Conservation (phyloP, 2,113 vertebrate species). For the Antechinus stuartii region DNA sequence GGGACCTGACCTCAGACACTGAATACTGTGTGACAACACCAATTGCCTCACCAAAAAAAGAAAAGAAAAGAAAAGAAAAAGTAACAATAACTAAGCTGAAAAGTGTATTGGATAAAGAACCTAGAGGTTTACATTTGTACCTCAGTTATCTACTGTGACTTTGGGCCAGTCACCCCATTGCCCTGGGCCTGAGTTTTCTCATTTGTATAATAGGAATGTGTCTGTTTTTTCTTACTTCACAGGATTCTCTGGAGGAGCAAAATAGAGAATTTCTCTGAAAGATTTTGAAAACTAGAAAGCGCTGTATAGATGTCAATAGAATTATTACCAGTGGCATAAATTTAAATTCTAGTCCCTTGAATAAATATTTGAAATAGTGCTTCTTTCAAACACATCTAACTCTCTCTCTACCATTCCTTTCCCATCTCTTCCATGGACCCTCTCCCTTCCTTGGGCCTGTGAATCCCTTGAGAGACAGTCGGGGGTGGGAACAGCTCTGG, state of each 20-base stretch:
- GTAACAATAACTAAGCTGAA: not conserved
- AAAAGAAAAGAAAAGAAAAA: too few relatives aligned
- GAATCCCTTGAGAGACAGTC: not conserved
- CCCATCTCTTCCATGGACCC: not conserved
- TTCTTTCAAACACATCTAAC: not conserved
- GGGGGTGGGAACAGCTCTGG: not conserved
- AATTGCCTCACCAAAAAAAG: too few relatives aligned
- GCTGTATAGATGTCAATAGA: not conserved
- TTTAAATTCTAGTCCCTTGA: constrained; percentile 10
- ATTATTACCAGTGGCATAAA: not conserved
- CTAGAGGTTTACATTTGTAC: not conserved
- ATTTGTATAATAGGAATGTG: not conserved
- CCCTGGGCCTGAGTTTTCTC: constrained; percentile 4
- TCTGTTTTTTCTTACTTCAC: not conserved
- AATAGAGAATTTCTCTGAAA: constrained; percentile 7
- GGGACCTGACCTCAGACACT: too few relatives aligned
- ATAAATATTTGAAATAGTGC: constrained; percentile 22
- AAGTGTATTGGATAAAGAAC: not conserved
- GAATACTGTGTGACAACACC: too few relatives aligned
- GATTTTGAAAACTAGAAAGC: not conserved
- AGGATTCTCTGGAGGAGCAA: not conserved
- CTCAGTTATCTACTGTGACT: not conserved
- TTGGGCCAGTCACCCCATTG: not conserved
- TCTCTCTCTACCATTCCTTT: not conserved
- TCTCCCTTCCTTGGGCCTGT: not conserved